These are phyloP conservation scores for Muscidifurax raptorellus DNA, from an alignment of 1,140 invertebrate genomes.

Conservation along the genomic window DNA sequence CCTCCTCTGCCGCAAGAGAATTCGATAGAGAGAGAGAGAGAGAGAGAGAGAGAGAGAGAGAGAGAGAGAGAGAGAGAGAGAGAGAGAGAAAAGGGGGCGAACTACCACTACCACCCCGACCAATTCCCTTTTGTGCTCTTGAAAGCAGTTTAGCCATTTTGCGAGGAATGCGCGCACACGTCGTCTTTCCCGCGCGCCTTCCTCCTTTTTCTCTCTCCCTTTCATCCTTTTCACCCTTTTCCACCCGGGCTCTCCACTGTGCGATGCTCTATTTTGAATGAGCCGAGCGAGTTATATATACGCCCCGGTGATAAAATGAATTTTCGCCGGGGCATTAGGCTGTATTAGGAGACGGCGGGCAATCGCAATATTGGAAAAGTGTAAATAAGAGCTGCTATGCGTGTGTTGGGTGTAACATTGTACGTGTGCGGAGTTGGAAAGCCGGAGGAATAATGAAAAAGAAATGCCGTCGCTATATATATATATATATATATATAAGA, in stretches of 20 bases:
- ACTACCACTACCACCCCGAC: too few relatives aligned
- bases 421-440: not conserved
- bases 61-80: not conserved
- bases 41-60: not conserved
- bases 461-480: not conserved
- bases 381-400: too few relatives aligned
- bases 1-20: not conserved
- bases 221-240: not conserved
- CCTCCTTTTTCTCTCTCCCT: not conserved
- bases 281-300: not conserved
- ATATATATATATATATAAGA: not conserved
- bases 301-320: slow-evolving; percentile 57
- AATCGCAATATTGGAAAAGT: slow-evolving; percentile 61
- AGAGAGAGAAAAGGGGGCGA: not conserved
- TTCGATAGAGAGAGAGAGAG: slow-evolving; percentile 1
- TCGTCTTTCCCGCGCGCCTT: not conserved
- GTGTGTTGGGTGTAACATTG: not conserved
- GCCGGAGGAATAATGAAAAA: not conserved
- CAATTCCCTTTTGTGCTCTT: slow-evolving; percentile 40
- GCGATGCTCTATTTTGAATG: not conserved
- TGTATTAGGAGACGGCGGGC: slow-evolving; percentile 45
- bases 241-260: too few relatives aligned
- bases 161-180: slow-evolving; percentile 11
- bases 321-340: slow-evolving; percentile 57
- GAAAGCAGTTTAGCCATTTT: slow-evolving; percentile 45